Conservation (phyloP, 1,140 invertebrate genomes). For the Oppia nitens region DNA sequence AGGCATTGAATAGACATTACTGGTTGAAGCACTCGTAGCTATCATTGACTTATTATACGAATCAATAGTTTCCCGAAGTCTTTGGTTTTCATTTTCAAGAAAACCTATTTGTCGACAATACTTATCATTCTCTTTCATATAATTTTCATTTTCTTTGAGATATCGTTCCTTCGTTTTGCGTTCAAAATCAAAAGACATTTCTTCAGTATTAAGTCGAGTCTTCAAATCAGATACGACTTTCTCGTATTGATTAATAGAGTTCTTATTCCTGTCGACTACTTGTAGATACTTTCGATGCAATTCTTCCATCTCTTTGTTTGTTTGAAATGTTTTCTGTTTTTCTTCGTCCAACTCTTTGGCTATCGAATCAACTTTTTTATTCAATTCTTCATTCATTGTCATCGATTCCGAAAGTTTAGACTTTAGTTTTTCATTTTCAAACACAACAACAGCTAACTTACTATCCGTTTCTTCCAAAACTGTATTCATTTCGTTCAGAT, state of each 20-base stretch:
- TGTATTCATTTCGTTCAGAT: not conserved
- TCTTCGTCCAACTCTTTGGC: too few species aligned
- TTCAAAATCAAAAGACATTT: conserved; percentile 9
- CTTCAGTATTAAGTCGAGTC: not conserved
- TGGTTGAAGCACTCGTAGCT: not conserved
- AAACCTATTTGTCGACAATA: not conserved
- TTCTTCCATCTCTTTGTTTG: not conserved
- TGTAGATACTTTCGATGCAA: not conserved
- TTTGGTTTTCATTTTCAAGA: not conserved
- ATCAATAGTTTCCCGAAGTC: not conserved
- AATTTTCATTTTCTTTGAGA: conserved; percentile 5
- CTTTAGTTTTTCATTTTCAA: not conserved
- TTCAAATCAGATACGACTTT: not conserved
- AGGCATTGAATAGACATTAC: not conserved
- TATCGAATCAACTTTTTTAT: too few species aligned
- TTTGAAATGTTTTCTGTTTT: too few species aligned
- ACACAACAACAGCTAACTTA: too few species aligned
- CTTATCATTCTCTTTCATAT: not conserved
- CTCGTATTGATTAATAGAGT: not conserved
- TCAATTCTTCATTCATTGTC: not conserved
- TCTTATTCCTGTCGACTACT: not conserved
- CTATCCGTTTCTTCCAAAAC: not conserved
- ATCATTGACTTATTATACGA: not conserved
- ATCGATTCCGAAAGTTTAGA: not conserved
- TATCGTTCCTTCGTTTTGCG: conserved; percentile 9